These are phyloP conservation scores for Heterotilapia buettikoferi DNA, from an alignment of 2,113 vertebrate genomes.

Conservation along the genomic window DNA sequence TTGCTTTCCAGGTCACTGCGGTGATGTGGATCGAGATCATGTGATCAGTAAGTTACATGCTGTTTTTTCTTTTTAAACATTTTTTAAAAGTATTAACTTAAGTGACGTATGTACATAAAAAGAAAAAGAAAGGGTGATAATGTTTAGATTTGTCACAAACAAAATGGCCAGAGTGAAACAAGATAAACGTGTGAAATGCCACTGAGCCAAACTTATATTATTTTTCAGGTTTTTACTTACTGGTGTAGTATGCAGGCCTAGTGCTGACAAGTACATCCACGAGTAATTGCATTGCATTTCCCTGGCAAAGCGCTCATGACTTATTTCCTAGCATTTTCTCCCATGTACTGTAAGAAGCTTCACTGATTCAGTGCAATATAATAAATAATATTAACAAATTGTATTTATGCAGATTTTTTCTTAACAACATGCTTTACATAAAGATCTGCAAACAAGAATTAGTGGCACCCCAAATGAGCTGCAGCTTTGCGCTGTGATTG, in stretches of 20 bases:
- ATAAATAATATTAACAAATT: not conserved
- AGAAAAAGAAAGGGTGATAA: not conserved
- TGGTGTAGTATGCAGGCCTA: not conserved
- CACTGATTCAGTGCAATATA: not conserved
- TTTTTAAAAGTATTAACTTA: not conserved
- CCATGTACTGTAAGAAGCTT: not conserved
- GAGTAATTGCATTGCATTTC: not conserved
- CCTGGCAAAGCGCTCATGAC: not conserved
- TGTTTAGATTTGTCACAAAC: not conserved
- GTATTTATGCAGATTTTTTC: not conserved
- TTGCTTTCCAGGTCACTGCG: constrained; percentile 60
- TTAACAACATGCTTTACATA: not conserved
- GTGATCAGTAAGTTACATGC: constrained; percentile 55
- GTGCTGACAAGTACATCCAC: not conserved
- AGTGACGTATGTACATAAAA: not conserved
- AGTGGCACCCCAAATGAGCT: not conserved
- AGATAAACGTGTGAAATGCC: not conserved
- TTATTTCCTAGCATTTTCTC: not conserved
- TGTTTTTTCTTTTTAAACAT: not conserved
- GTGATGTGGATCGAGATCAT: constrained; percentile 50
- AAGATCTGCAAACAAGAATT: not conserved
- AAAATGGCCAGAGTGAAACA: not conserved
- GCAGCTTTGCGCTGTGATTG: not conserved
- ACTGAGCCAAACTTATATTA: not conserved
- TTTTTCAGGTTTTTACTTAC: not conserved